Evolutionary conservation across 2,888 invertebrate genomes (phyloP).

Genomic region (Erebia epiphron): DNA sequence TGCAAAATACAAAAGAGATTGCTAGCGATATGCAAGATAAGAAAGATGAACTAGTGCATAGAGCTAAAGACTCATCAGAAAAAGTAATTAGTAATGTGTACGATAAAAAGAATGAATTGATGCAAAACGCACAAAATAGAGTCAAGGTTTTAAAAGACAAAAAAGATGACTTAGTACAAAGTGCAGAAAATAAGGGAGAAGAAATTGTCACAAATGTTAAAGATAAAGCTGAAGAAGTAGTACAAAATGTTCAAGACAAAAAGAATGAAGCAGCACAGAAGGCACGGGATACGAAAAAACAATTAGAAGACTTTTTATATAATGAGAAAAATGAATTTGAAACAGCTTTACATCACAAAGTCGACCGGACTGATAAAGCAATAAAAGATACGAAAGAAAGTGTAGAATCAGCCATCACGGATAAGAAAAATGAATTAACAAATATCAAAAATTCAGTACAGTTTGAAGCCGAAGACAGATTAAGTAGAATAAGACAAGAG

Average conservation of each 20-base stretch:
- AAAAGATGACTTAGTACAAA: conserved; percentile 39
- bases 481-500: conserved; percentile 72
- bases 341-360: conserved; percentile 42
- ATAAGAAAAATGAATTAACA: conserved; percentile 44
- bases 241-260: conserved; percentile 47
- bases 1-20: conserved; percentile 34
- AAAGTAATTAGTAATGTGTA: conserved; percentile 37
- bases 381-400: conserved; percentile 42
- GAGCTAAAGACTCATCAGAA: background rate
- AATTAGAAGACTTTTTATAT: conserved; percentile 49
- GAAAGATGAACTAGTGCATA: conserved; percentile 39
- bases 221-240: conserved; percentile 42
- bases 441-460: conserved; percentile 49
- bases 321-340: conserved; percentile 50
- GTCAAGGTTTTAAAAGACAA: conserved; percentile 42
- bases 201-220: conserved; percentile 29
- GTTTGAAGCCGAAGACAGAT: conserved; percentile 53
- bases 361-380: conserved; percentile 40
- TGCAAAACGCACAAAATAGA: conserved; percentile 44
- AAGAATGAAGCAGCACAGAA: conserved; percentile 41
- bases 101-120: conserved; percentile 45
- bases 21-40: conserved; percentile 28
- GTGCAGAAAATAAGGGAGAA: conserved; percentile 25
- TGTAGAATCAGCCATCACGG: conserved; percentile 41
- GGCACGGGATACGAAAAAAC: conserved; percentile 46